Percentiles rank a stretch among this genome's conserved stretches.
phyloP scores from a whole-genome alignment of 2,888 invertebrate genomes.

The Euplexia lucipara region DNA sequence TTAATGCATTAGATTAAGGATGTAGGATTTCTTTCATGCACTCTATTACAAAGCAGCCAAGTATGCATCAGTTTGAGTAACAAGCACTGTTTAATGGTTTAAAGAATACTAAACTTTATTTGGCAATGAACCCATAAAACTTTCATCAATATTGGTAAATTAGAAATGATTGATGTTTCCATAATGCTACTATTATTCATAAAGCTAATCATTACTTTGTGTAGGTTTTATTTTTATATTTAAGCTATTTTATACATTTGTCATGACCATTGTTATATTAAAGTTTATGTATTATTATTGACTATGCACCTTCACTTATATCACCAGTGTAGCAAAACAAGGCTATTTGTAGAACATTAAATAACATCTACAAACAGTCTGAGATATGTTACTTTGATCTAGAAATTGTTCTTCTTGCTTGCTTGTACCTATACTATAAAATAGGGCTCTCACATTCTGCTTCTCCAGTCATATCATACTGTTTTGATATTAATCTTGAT shows the following conservation, averaged over 20 bases:
- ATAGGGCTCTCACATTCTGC: not conserved
- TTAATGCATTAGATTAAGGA: no score
- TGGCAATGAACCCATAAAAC: no score
- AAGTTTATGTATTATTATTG: slow-evolving; percentile 9
- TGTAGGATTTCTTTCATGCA: no score
- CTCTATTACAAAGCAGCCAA: no score
- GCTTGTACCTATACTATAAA: not conserved
- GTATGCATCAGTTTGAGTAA: no score
- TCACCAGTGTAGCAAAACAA: slow-evolving; percentile 10
- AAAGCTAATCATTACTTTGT: not conserved
- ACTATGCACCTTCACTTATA: not conserved
- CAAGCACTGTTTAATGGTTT: no score
- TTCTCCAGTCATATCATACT: not conserved
- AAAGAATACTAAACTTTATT: no score
- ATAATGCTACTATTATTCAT: not conserved
- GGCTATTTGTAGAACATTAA: not conserved
- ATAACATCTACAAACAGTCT: not conserved
- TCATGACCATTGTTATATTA: slow-evolving; percentile 16
- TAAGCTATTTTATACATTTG: not conserved
- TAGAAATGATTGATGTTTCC: not conserved
- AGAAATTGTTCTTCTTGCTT: not conserved
- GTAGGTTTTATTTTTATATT: not conserved
- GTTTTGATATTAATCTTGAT: not conserved
- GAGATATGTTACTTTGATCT: not conserved
- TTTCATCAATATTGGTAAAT: not conserved